phyloP scores from a whole-genome alignment of 2,888 invertebrate genomes.

The Idaea dimidiata region DNA sequence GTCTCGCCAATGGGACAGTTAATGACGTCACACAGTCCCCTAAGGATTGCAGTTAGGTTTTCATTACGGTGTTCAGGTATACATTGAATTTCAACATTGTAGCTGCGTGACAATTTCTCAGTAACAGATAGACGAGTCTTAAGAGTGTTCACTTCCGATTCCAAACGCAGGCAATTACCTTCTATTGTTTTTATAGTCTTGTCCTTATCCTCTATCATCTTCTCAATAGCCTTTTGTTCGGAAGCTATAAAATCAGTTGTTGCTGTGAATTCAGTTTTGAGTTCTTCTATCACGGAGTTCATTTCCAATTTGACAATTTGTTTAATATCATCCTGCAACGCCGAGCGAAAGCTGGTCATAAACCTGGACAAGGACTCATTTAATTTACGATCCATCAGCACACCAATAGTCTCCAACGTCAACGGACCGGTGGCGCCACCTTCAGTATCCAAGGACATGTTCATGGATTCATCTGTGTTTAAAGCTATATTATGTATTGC shows the following conservation, averaged over 20 bases:
- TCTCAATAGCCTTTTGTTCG: slow-evolving; percentile 15
- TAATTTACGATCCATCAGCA: too few relatives aligned
- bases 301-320: slow-evolving; percentile 6
- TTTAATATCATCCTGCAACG: slow-evolving; percentile 6
- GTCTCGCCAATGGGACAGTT: neutral
- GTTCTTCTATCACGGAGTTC: neutral
- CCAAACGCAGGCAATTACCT: neutral
- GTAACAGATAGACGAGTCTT: slow-evolving; percentile 6
- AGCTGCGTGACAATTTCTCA: slow-evolving; percentile 17
- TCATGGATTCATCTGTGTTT: too few relatives aligned
- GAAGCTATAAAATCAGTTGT: slow-evolving; percentile 18
- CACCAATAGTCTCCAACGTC: too few relatives aligned
- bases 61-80: slow-evolving; percentile 16
- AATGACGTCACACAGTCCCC: slow-evolving; percentile 10
- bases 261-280: slow-evolving; percentile 10
- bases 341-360: slow-evolving; percentile 4
- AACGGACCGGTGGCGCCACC: too few relatives aligned
- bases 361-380: neutral
- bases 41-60: slow-evolving; percentile 11
- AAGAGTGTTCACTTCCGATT: slow-evolving; percentile 8
- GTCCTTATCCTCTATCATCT: neutral
- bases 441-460: too few relatives aligned
- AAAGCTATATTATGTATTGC: too few relatives aligned
- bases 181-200: slow-evolving; percentile 12
- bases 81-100: slow-evolving; percentile 16